phyloP scores from a whole-genome alignment of 2,888 invertebrate genomes.

The Lycaena phlaeas region DNA sequence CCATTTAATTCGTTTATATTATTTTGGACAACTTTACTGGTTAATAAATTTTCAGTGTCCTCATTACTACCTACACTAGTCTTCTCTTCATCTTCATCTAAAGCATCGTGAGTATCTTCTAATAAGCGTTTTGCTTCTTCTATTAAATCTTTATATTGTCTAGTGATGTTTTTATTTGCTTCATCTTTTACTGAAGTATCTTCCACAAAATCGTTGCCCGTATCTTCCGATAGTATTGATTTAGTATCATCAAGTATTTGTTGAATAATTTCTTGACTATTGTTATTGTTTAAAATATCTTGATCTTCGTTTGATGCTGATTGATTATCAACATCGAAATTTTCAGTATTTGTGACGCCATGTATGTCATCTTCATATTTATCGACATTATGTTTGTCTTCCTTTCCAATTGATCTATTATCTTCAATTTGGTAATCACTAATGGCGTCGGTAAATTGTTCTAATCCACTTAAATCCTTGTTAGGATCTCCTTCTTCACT shows the following conservation, averaged over 20 bases:
- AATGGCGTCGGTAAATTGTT: too few species aligned
- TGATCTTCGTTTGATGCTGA: too few species aligned
- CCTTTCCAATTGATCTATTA: slow-evolving; percentile 31
- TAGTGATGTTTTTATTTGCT: slow-evolving; percentile 8
- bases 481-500: too few species aligned
- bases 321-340: too few species aligned
- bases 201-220: slow-evolving; percentile 16
- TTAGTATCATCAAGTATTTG: slow-evolving; percentile 19
- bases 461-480: too few species aligned
- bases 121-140: slow-evolving; percentile 22
- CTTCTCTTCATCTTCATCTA: slow-evolving; percentile 13
- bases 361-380: neutral
- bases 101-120: slow-evolving; percentile 25
- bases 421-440: slow-evolving; percentile 48
- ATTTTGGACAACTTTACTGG: neutral
- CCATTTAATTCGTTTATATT: slow-evolving; percentile 20
- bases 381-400: slow-evolving; percentile 14
- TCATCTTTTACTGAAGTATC: slow-evolving; percentile 15
- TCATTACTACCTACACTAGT: slow-evolving; percentile 14
- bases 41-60: neutral
- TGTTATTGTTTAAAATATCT: too few species aligned
- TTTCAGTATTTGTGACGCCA: too few species aligned
- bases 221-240: slow-evolving; percentile 18
- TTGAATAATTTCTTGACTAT: slow-evolving; percentile 3
- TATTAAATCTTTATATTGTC: slow-evolving; percentile 11